Evolutionary conservation across 1,140 invertebrate genomes (phyloP), one percentile per base, ranked within the genome.

Genomic region (Pseudobourletiella spinata): DNA sequence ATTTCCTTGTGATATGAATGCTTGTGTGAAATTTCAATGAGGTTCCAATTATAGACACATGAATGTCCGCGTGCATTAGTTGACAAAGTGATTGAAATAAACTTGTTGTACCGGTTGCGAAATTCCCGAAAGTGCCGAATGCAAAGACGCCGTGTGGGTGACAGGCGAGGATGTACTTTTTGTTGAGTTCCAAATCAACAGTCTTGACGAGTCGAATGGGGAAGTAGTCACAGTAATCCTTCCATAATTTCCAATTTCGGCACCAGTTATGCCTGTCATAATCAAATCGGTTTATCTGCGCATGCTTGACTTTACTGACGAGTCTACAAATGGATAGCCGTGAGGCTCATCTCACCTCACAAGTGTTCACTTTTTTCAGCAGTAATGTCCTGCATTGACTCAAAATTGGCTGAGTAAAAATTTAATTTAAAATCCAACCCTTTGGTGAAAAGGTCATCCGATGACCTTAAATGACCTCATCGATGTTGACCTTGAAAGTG

Each of bases 131-230:
- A 14, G 82, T 80, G 16, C 91, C 89, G 3, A 82, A 81, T 29
- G 85, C 84, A 6, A 91, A 77, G 14, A 95, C 79, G 1, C 94
- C 94, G 75, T 98, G 94, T 1, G 94, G 94, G 76, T 92, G 93
- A 55, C 82, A 84, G 2, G 87, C 87, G 63, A 95, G 83, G 2
- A 96, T 79, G 72, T 96, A 96, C 74, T 93, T 93, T 65, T 78
- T 84, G 4, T 81, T 78, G 1, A 89, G 83, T 71, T 88, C 83
- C 39, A 95, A 73, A 6, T 93, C 89, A 0, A 76, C 79, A 0
- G 89, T 89, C 75, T 93, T 93, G 0, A 89, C 81, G 11, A 96
- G 73, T 55, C 82, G 83, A 3, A 93, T 74, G 0, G 93, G 93
- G 73, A 95, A 96, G 73, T 91, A 96, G 64, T 86, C 80, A 8